Percentiles rank a stretch among this genome's conserved stretches.
These are phyloP conservation scores for Eupleurogrammus muticus DNA, from an alignment of 2,797 vertebrate genomes.

Conservation along the genomic window DNA sequence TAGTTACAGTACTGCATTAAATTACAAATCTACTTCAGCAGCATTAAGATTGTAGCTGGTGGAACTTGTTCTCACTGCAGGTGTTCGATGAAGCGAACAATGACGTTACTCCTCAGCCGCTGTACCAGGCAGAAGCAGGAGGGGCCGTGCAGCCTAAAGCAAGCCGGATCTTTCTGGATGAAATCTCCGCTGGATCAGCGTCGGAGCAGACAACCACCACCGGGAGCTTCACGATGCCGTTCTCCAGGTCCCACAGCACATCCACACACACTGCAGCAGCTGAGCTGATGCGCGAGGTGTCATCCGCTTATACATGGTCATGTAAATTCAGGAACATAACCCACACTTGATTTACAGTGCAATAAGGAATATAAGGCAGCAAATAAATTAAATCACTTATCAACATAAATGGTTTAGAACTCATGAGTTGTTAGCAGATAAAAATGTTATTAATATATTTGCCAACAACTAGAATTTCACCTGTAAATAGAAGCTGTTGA, in stretches of 20 bases:
- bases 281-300: background rate
- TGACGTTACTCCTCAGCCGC: constrained; percentile 87
- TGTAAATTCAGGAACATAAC: background rate
- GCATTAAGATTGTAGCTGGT: background rate
- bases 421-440: no score
- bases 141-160: constrained; percentile 55
- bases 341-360: background rate
- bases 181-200: constrained; percentile 55
- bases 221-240: constrained; percentile 70
- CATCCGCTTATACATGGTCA: background rate
- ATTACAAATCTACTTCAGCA: no score
- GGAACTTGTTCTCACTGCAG: constrained; percentile 64
- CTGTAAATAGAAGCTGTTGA: no score
- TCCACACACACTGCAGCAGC: background rate
- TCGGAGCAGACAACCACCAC: constrained; percentile 72
- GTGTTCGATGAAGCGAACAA: constrained; percentile 84
- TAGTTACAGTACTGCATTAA: no score
- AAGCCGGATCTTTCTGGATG: constrained; percentile 77
- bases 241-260: constrained; percentile 48
- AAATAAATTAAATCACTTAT: background rate
- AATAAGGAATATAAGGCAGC: background rate
- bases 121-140: constrained; percentile 74
- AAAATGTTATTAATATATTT: no score
- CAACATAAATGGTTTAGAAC: no score
- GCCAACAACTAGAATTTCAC: no score